phyloP scores from a whole-genome alignment of 2,113 vertebrate species.

The Spea multiplicata region DNA sequence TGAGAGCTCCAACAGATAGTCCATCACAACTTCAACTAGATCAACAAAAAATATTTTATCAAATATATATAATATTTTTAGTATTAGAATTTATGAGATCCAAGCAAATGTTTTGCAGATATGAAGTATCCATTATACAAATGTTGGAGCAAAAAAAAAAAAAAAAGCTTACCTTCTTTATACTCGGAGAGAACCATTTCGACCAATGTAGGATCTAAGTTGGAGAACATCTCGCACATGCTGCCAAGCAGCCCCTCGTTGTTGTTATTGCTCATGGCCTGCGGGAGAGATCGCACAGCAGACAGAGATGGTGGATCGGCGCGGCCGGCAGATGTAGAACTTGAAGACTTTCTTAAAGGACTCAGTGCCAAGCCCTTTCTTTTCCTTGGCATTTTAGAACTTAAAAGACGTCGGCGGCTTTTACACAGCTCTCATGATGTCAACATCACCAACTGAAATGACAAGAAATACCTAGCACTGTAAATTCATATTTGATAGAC shows the following conservation, averaged over 20 bases:
- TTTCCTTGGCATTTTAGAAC: constrained; percentile 79
- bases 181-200: constrained; percentile 92
- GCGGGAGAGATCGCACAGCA: constrained; percentile 46
- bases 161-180: constrained; percentile 82
- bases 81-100: too few relatives aligned
- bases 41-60: constrained; percentile 33
- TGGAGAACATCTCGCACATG: constrained; percentile 92
- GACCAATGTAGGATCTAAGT: constrained; percentile 87
- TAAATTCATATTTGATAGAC: too few relatives aligned
- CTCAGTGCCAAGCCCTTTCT: constrained; percentile 78
- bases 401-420: neutral
- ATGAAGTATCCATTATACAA: too few relatives aligned
- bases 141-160: too few relatives aligned
- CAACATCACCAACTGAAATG: neutral
- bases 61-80: neutral
- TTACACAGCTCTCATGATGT: neutral
- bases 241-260: constrained; percentile 74
- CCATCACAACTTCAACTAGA: constrained; percentile 90
- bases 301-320: neutral
- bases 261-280: constrained; percentile 48
- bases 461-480: neutral
- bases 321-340: constrained; percentile 12
- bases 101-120: too few relatives aligned
- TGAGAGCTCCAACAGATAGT: constrained; percentile 88
- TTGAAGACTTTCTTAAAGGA: constrained; percentile 62